Conservation (phyloP, 1,140 invertebrate genomes). For the Amphibalanus amphitrite region DNA sequence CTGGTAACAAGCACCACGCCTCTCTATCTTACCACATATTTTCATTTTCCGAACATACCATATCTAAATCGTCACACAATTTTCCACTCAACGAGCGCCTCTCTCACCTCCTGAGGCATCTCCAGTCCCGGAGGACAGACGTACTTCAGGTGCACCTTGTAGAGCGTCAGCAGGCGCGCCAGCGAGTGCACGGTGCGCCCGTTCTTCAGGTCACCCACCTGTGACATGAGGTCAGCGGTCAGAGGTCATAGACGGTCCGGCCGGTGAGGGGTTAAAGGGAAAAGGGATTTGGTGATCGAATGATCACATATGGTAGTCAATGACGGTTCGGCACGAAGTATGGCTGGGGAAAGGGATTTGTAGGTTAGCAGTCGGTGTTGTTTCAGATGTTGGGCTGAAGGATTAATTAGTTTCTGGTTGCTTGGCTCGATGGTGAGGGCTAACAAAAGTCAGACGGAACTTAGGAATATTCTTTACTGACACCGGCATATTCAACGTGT, state of each 20-base stretch:
- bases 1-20: too few relatives aligned
- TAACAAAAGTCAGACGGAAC: too few relatives aligned
- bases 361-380: too few relatives aligned
- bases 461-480: too few relatives aligned
- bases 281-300: slow-evolving; percentile 13
- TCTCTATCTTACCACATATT: too few relatives aligned
- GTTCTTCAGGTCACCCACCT: slow-evolving; percentile 90
- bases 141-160: slow-evolving; percentile 75
- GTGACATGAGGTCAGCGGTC: slow-evolving; percentile 29
- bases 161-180: slow-evolving; percentile 69
- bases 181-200: slow-evolving; percentile 96
- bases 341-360: too few relatives aligned
- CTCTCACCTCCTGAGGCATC: slow-evolving; percentile 69
- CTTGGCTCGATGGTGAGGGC: too few relatives aligned
- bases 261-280: slow-evolving; percentile 4
- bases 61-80: background rate
- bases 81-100: background rate
- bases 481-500: too few relatives aligned
- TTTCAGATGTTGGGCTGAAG: too few relatives aligned
- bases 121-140: slow-evolving; percentile 67
- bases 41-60: background rate
- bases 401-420: too few relatives aligned
- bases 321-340: slow-evolving; percentile 9
- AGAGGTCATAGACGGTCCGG: background rate
- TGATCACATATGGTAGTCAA: slow-evolving; percentile 3